These are phyloP conservation scores for Andrena minutula DNA, from an alignment of 2,888 invertebrate genomes.

Conservation along the genomic window DNA sequence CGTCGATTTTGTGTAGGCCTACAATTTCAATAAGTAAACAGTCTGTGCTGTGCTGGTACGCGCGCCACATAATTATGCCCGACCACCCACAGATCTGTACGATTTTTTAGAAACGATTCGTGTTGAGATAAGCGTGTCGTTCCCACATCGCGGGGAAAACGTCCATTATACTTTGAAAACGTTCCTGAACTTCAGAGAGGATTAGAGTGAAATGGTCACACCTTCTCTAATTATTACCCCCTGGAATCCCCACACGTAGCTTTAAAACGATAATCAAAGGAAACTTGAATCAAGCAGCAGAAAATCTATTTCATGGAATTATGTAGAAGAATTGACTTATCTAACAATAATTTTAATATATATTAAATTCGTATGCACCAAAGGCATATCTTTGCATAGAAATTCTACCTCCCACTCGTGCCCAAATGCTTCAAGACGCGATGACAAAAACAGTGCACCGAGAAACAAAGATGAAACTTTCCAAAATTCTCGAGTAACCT, in stretches of 20 bases:
- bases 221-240: neutral
- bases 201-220: neutral
- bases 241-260: neutral
- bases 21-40: slow-evolving; percentile 61
- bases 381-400: too few relatives aligned
- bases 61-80: slow-evolving; percentile 44
- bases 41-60: slow-evolving; percentile 28
- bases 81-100: neutral
- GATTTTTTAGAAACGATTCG: neutral
- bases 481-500: neutral
- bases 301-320: too few relatives aligned
- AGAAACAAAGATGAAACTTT: neutral
- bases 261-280: neutral
- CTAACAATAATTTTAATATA: too few relatives aligned
- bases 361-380: too few relatives aligned
- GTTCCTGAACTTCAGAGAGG: neutral
- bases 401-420: too few relatives aligned
- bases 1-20: slow-evolving; percentile 66
- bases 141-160: neutral
- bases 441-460: neutral
- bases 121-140: neutral
- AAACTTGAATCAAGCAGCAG: neutral
- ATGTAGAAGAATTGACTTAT: too few relatives aligned
- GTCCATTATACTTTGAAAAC: neutral
- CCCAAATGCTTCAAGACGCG: neutral